phyloP scores from a whole-genome alignment of 2,113 vertebrate genomes.

The Globicephala melas region DNA sequence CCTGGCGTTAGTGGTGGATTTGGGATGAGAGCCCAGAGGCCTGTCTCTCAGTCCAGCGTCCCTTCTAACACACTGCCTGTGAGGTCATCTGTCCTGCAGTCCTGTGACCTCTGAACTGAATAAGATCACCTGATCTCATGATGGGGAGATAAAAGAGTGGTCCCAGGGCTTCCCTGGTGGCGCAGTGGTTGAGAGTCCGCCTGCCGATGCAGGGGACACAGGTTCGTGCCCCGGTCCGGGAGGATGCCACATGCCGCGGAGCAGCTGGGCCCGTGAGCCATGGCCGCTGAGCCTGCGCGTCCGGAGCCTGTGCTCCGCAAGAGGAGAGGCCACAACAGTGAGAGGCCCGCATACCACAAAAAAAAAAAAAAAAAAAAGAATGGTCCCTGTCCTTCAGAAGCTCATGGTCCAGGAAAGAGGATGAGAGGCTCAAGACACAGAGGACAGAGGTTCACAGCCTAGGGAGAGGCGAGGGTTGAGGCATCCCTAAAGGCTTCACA shows the following conservation, averaged over 20 bases:
- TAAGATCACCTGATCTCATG: too few relatives aligned
- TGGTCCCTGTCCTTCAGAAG: neutral
- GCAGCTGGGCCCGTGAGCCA: too few relatives aligned
- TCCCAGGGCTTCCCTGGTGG: neutral
- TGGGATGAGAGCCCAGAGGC: neutral
- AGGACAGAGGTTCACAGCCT: neutral
- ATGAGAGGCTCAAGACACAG: neutral
- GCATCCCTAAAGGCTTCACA: too few relatives aligned
- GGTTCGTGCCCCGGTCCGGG: too few relatives aligned
- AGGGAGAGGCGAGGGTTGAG: neutral
- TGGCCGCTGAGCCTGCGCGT: too few relatives aligned
- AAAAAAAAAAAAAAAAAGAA: neutral
- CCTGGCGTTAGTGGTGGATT: neutral
- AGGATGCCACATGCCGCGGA: too few relatives aligned
- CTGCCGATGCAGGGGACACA: too few relatives aligned
- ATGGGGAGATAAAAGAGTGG: neutral
- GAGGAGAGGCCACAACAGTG: too few relatives aligned
- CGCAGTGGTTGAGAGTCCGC: too few relatives aligned
- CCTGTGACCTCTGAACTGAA: neutral
- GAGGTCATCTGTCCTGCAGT: neutral
- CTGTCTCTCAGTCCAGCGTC: neutral
- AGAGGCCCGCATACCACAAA: too few relatives aligned
- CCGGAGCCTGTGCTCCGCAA: too few relatives aligned
- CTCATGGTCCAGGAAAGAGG: neutral
- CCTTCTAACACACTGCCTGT: too few relatives aligned